A percentile compares a stretch with the other conserved stretches of the same genome.
phyloP scores from a whole-genome alignment of 2,797 vertebrate genomes.

The Phrynocephalus forsythii region DNA sequence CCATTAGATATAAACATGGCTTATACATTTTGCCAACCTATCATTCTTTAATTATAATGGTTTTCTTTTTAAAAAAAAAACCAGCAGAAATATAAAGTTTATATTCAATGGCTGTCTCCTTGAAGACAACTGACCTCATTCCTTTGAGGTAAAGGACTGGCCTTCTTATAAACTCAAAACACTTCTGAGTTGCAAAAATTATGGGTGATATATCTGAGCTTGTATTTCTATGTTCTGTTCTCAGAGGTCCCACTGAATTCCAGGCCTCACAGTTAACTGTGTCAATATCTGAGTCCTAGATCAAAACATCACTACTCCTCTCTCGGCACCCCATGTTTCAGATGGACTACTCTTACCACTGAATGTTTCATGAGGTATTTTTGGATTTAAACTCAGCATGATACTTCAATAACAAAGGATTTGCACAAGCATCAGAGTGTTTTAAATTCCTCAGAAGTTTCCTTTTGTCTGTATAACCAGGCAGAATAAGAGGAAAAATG shows the following conservation, averaged over 20 bases:
- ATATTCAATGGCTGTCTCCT: not conserved
- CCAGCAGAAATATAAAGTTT: too few relatives aligned
- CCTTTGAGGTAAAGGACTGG: not conserved
- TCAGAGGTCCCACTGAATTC: too few relatives aligned
- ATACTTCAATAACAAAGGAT: not conserved
- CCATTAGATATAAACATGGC: too few relatives aligned
- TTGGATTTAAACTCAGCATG: not conserved
- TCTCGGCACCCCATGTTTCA: not conserved
- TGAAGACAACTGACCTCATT: not conserved
- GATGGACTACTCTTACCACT: not conserved
- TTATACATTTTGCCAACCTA: too few relatives aligned
- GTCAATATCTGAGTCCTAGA: not conserved
- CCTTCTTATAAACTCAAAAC: not conserved
- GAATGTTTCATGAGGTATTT: not conserved
- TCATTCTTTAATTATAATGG: too few relatives aligned
- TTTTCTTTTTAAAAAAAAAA: too few relatives aligned
- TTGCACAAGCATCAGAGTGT: not conserved
- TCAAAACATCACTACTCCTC: not conserved
- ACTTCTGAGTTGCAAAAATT: not conserved
- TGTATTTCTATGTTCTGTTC: not conserved
- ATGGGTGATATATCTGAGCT: not conserved
- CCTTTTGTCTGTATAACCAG: not conserved
- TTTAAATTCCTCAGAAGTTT: not conserved
- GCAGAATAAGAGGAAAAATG: not conserved
- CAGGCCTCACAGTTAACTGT: not conserved